A percentile compares a stretch with the other conserved stretches of the same genome.
Evolutionary conservation across 2,888 invertebrate genomes (phyloP).

Genomic region (Hymenopus coronatus): DNA sequence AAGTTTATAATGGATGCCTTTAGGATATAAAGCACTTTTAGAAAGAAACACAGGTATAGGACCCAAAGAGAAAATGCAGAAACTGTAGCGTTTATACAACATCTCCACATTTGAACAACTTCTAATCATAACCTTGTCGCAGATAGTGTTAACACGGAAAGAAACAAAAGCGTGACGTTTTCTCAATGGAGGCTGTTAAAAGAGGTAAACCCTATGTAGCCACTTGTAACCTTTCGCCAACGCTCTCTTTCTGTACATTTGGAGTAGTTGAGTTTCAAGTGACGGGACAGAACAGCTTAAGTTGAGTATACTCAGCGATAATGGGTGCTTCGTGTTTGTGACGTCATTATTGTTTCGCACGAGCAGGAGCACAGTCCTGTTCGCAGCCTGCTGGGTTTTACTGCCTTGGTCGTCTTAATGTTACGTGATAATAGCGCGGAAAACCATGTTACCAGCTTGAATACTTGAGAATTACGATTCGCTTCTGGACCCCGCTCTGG

Average conservation of each 20-base stretch:
- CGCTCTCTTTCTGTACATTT: neutral
- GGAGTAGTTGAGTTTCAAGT: neutral
- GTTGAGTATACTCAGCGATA: neutral
- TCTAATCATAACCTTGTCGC: too few species aligned
- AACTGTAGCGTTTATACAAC: too few species aligned
- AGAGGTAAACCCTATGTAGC: neutral
- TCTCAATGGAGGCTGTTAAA: neutral
- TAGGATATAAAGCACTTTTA: too few species aligned
- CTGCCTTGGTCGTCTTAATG: neutral
- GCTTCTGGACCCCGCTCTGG: neutral
- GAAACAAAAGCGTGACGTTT: neutral
- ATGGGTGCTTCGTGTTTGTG: slow-evolving; percentile 14
- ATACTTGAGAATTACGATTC: neutral
- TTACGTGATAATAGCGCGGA: neutral
- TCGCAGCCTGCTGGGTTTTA: neutral
- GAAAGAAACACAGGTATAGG: too few species aligned
- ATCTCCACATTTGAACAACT: too few species aligned
- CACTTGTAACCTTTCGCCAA: neutral
- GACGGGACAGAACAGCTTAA: slow-evolving; percentile 4
- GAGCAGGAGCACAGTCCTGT: neutral
- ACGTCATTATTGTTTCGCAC: neutral
- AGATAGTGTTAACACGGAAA: neutral
- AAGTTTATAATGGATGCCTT: too few species aligned
- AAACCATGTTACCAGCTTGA: neutral
- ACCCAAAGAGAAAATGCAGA: too few species aligned